A percentile compares a stretch with the other conserved stretches of the same genome.
Conservation (phyloP, 1,140 invertebrate species). For the Agraylea sexmaculata region DNA sequence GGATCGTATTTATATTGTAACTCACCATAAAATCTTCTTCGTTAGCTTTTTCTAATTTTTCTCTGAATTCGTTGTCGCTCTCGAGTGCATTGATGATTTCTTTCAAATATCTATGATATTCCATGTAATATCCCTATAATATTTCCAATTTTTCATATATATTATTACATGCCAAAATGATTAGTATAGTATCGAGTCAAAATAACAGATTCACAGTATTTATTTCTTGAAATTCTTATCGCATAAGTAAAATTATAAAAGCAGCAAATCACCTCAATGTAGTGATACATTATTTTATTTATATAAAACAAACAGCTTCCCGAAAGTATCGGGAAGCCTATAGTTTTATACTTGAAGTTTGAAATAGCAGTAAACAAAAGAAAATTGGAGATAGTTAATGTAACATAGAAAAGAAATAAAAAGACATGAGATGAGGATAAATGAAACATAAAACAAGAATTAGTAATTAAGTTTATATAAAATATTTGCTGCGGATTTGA, state of each 20-base stretch:
- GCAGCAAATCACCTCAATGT: constrained; percentile 1
- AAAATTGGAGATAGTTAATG: background rate
- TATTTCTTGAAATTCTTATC: background rate
- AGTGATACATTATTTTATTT: too few species aligned
- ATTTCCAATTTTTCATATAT: background rate
- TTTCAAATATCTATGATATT: constrained; percentile 77
- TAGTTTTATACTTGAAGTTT: background rate
- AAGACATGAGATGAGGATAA: background rate
- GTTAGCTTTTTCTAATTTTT: constrained; percentile 68
- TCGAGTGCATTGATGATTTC: constrained; percentile 79
- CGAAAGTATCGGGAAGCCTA: too few species aligned
- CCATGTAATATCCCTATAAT: constrained; percentile 38
- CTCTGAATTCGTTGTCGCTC: constrained; percentile 69
- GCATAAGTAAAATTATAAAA: background rate
- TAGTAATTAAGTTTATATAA: background rate
- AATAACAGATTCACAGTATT: constrained; percentile 2
- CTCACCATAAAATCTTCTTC: constrained; percentile 68
- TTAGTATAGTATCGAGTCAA: background rate
- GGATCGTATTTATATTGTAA: constrained; percentile 11
- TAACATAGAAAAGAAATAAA: background rate
- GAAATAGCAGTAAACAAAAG: background rate
- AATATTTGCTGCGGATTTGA: background rate
- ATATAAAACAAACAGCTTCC: too few species aligned
- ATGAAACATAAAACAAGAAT: background rate
- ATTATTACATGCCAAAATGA: background rate